Evolutionary conservation across 2,888 invertebrate genomes (phyloP).

Genomic region (Operophtera brumata): DNA sequence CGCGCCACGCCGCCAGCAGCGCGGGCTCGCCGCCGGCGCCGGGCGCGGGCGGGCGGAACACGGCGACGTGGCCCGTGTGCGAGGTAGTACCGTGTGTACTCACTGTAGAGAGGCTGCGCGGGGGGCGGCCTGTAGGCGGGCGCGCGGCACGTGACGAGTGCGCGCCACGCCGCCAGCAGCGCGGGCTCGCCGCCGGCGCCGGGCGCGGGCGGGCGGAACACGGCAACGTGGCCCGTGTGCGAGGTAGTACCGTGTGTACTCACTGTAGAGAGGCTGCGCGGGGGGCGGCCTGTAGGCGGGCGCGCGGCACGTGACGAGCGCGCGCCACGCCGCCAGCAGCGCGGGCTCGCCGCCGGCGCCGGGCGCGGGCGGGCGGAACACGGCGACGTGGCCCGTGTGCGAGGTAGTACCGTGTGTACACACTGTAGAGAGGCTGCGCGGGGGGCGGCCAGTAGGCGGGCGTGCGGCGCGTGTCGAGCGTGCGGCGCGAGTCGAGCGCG

Average conservation of each 20-base stretch:
- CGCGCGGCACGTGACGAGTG: conserved; percentile 82
- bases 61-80: conserved; percentile 88
- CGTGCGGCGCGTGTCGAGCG: conserved; percentile 40
- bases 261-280: conserved; percentile 69
- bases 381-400: neutral
- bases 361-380: conserved; percentile 84
- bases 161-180: conserved; percentile 90
- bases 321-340: conserved; percentile 90
- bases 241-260: conserved; percentile 84
- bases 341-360: conserved; percentile 92
- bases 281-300: conserved; percentile 68
- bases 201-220: conserved; percentile 91
- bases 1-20: conserved; percentile 90
- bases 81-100: conserved; percentile 56
- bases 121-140: neutral
- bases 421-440: no score
- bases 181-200: conserved; percentile 92
- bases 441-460: neutral
- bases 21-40: conserved; percentile 92
- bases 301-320: conserved; percentile 82
- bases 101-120: no score
- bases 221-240: conserved; percentile 88
- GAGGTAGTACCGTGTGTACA: neutral
- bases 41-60: conserved; percentile 91
- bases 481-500: conserved; percentile 84